Evolutionary conservation across 2,888 invertebrate genomes (phyloP), one percentile per base, ranked within the genome.

Genomic region (Liopterus haemorrhoidalis): DNA sequence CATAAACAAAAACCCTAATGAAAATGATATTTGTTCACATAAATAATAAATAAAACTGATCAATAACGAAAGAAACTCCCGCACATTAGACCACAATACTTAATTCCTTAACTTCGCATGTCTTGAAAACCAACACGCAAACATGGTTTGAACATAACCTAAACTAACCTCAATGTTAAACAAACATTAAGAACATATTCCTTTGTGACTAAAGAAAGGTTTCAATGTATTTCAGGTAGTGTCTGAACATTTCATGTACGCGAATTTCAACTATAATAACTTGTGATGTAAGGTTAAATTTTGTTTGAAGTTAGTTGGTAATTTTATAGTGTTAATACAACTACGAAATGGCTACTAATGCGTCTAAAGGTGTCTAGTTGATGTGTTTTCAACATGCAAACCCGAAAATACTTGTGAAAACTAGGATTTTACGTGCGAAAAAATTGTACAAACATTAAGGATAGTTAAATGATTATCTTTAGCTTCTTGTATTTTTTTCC

Each of bases 341-440:
- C 63, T 57, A 59, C 61, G 66, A 67, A 68, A 67, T 67, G 68
- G 67, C 67, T 66, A 67, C 67, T 67, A 67, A 67, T 67, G 65
- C 61, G n/a, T 64, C 59, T 58, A 59, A 57, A 67, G 66, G 67
- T 67, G 67, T 67, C 64, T 62, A 61, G 60, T 61, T 67, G 66
- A 68, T 68, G 65, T 58, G 54, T 52, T 49, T 52, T 54, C 52
- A 57, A 58, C 68, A 68, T 65, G 68, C 67, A 55, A 64, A 56
- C n/a, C n/a, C n/a, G n/a, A n/a, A n/a, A n/a, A n/a, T n/a, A n/a
- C n/a, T n/a, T n/a, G n/a, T n/a, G n/a, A n/a, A n/a, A n/a, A n/a
- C n/a, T n/a, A n/a, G n/a, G n/a, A n/a, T n/a, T n/a, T n/a, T n/a
- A n/a, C n/a, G n/a, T n/a, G n/a, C n/a, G n/a, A n/a, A n/a, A n/a